Evolutionary conservation across 1,140 invertebrate genomes (phyloP), one percentile per base, ranked within the genome.

Genomic region (Caligus rogercresseyi): DNA sequence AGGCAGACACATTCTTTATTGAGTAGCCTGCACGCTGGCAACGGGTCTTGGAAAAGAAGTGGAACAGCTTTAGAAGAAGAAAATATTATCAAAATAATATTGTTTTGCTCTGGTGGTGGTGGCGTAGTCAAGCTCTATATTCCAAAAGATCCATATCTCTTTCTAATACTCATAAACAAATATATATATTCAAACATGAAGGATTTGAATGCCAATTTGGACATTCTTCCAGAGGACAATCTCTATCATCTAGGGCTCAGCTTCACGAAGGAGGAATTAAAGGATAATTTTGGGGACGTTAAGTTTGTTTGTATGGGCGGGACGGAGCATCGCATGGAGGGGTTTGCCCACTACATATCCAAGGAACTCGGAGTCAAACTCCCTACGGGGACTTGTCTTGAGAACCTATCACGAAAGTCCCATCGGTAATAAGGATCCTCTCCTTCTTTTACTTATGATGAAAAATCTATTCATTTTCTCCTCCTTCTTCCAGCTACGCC

Each of bases 261-360:
- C 19, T 91, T 87, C 70, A 86, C 82, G 31, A 87, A 86, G 25
- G 86, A 95, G 71, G 88, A 96, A 75, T 79, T 96, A 11, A 81
- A 85, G n/a, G 86, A 88, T 73, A 92, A 94, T 87, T 96, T 96
- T 74, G 85, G 87, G 18, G 92, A 97, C 75, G 82, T 95, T 43
- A 94, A 93, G 90, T 97, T 96, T 75, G 89, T 97, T 11, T 97
- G 92, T 74, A 92, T 96, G 84, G 93, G 94, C 54, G 95, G 94
- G 11, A 95, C 91, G 15, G 87, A 89, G 2, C 89, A 87, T 70
- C 79, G 94, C 25, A 92, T 97, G 88, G 83, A 91, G 72, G 80
- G 85, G 68, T 97, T 96, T 73, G 91, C 92, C 21, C 79, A 88
- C 71, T 86, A 81, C 69, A 89, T 96, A 65, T 86, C 91, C 64